phyloP scores from a whole-genome alignment of 1,140 invertebrate genomes.

The Drosophila varians region DNA sequence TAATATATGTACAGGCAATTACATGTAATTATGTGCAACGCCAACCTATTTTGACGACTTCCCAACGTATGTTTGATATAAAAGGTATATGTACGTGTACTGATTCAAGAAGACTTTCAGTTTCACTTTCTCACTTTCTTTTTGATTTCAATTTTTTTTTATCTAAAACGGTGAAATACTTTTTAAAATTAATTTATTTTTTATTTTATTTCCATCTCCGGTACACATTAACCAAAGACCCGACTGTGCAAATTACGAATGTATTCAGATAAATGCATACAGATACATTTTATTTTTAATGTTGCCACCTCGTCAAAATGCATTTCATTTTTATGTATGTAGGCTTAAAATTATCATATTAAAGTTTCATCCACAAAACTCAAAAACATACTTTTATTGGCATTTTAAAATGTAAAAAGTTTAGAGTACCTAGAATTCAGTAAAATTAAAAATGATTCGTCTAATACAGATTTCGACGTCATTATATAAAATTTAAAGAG shows the following conservation, averaged over 20 bases:
- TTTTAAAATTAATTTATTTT: neutral
- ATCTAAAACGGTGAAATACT: neutral
- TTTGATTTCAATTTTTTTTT: neutral
- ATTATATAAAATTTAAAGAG: slow-evolving; percentile 63
- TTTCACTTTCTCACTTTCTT: slow-evolving; percentile 1
- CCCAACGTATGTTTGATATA: slow-evolving; percentile 34
- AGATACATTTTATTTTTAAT: slow-evolving; percentile 26
- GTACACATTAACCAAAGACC: slow-evolving; percentile 45
- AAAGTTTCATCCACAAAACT: too few relatives aligned
- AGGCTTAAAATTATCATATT: too few relatives aligned
- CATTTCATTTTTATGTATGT: neutral
- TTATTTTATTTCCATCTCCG: slow-evolving; percentile 31
- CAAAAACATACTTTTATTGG: too few relatives aligned
- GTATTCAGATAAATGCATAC: slow-evolving; percentile 49
- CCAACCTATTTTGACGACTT: slow-evolving; percentile 59
- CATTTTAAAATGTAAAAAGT: too few relatives aligned
- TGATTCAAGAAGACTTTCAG: too few relatives aligned
- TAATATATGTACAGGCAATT: too few relatives aligned
- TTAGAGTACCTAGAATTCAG: too few relatives aligned
- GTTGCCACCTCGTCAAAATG: slow-evolving; percentile 55
- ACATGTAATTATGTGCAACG: slow-evolving; percentile 15
- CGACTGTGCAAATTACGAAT: slow-evolving; percentile 61
- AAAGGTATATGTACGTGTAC: slow-evolving; percentile 26
- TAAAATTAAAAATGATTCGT: too few relatives aligned
- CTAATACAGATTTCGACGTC: neutral